Evolutionary conservation across 2,113 vertebrate species (phyloP).

Genomic region (Megaleporinus macrocephalus): DNA sequence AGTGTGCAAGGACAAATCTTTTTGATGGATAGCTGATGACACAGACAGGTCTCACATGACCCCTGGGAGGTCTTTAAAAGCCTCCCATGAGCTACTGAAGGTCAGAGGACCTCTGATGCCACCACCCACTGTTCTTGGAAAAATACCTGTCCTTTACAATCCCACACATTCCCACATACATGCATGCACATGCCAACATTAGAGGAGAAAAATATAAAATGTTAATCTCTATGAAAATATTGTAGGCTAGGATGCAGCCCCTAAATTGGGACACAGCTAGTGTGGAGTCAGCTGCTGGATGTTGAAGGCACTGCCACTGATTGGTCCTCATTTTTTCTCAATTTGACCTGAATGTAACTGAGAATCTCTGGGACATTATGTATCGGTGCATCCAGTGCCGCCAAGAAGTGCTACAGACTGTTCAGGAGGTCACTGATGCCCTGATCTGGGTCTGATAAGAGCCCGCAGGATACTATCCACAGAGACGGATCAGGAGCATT

Average conservation of each 20-base stretch:
- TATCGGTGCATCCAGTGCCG: too few species aligned
- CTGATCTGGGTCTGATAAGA: too few species aligned
- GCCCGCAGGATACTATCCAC: too few species aligned
- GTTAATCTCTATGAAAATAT: not conserved
- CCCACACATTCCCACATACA: not conserved
- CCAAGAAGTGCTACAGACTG: too few species aligned
- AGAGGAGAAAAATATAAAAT: not conserved
- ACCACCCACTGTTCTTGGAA: not conserved
- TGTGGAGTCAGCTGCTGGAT: too few species aligned
- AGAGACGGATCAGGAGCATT: too few species aligned
- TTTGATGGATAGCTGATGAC: constrained; percentile 20
- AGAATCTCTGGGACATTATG: too few species aligned
- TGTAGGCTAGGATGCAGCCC: too few species aligned
- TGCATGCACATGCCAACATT: not conserved
- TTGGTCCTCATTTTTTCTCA: not conserved
- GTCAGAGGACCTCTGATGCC: constrained; percentile 52
- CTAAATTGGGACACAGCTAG: too few species aligned
- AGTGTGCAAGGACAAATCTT: not conserved
- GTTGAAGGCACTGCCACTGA: too few species aligned
- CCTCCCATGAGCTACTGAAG: constrained; percentile 41
- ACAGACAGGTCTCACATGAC: constrained; percentile 8
- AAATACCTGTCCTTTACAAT: constrained; percentile 26
- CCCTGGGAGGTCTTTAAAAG: constrained; percentile 8
- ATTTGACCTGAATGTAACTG: too few species aligned
- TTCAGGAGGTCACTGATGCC: too few species aligned